phyloP scores from a whole-genome alignment of 2,797 vertebrate genomes.

The Leptoclinus maculatus region DNA sequence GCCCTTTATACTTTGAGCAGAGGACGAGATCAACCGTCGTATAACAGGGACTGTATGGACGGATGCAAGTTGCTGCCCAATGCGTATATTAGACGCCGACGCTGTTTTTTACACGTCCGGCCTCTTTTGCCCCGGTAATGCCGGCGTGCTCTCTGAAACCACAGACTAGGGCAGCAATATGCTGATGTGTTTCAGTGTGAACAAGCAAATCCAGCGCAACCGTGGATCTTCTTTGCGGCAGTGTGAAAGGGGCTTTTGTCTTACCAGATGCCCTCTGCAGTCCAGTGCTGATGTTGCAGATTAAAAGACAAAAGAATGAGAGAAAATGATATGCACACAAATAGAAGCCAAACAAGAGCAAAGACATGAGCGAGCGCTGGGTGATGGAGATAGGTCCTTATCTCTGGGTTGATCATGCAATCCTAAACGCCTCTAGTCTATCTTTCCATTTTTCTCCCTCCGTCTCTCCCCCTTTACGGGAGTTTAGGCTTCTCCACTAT shows the following conservation, averaged over 20 bases:
- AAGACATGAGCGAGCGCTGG: slow-evolving; percentile 2
- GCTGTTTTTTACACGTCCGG: too few species aligned
- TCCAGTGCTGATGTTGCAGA: slow-evolving; percentile 7
- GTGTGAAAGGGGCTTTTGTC: neutral
- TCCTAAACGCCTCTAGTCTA: slow-evolving; percentile 7
- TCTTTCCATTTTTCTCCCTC: neutral
- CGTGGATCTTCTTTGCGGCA: neutral
- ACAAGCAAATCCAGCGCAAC: neutral
- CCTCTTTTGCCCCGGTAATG: too few species aligned
- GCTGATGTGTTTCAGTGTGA: neutral
- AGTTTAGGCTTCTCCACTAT: slow-evolving; percentile 66
- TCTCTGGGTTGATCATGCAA: slow-evolving; percentile 42
- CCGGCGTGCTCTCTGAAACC: too few species aligned
- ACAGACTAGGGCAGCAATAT: too few species aligned
- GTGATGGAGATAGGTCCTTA: slow-evolving; percentile 40
- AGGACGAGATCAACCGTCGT: too few species aligned
- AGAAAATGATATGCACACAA: slow-evolving; percentile 39
- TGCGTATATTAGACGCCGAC: too few species aligned
- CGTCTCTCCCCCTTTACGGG: slow-evolving; percentile 1
- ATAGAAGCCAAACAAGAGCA: slow-evolving; percentile 20
- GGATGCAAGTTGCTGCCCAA: too few species aligned
- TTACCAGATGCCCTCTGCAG: neutral
- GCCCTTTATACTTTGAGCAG: too few species aligned
- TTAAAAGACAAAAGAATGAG: slow-evolving; percentile 33
- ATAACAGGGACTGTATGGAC: too few species aligned